A percentile compares a stretch with the other conserved stretches of the same genome.
phyloP scores from a whole-genome alignment of 92 coral and sea anemone species.

The Heteractis magnifica region DNA sequence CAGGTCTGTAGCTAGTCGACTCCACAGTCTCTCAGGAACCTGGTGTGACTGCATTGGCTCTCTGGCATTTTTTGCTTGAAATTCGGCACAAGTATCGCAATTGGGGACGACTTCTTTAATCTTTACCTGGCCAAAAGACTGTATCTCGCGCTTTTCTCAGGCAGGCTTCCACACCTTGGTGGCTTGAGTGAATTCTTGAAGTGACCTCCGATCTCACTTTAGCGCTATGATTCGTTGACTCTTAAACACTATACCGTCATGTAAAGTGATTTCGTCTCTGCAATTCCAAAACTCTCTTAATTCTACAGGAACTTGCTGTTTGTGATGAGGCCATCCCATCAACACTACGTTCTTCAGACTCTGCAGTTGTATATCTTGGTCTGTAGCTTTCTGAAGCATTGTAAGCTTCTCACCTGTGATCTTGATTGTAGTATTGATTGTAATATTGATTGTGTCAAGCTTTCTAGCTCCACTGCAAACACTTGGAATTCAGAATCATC shows the following conservation, averaged over 20 bases:
- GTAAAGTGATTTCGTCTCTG: slow-evolving; percentile 47
- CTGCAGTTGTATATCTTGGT: slow-evolving; percentile 40
- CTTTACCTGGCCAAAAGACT: slow-evolving; percentile 40
- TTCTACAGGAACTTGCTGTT: slow-evolving; percentile 29
- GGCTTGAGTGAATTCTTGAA: slow-evolving; percentile 42
- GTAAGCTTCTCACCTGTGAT: slow-evolving; percentile 34
- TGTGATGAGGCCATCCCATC: slow-evolving; percentile 41
- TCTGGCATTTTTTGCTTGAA: slow-evolving; percentile 3
- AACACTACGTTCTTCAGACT: slow-evolving; percentile 42
- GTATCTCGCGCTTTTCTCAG: slow-evolving; percentile 35
- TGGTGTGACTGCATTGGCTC: slow-evolving; percentile 22
- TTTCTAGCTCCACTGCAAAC: slow-evolving; percentile 49
- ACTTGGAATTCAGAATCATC: slow-evolving; percentile 34
- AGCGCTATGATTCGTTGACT: slow-evolving; percentile 32
- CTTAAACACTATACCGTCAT: slow-evolving; percentile 44
- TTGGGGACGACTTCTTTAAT: slow-evolving; percentile 38
- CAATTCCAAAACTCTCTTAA: slow-evolving; percentile 54
- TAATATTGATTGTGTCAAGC: slow-evolving; percentile 30
- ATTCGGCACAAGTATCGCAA: slow-evolving; percentile 46
- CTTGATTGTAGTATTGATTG: background rate
- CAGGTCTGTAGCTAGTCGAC: no score
- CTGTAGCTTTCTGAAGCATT: slow-evolving; percentile 50
- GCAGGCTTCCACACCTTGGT: slow-evolving; percentile 39
- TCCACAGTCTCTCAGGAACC: no score
- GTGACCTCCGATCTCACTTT: slow-evolving; percentile 28